Conservation (phyloP, 2,113 vertebrate species). For the Melozone crissalis region DNA sequence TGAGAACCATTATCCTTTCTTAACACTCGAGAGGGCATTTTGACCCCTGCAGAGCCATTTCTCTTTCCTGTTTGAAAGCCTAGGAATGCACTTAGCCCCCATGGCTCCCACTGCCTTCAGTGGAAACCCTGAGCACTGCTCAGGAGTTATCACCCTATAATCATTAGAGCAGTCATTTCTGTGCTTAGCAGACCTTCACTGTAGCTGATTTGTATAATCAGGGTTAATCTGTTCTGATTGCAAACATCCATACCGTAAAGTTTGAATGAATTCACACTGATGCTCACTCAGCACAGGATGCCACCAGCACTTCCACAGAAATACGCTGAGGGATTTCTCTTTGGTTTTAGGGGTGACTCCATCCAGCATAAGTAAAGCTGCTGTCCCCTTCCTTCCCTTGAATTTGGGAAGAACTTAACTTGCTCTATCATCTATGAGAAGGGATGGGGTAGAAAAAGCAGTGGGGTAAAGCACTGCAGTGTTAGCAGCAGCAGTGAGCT, state of each 20-base stretch:
- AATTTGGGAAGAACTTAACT: not conserved
- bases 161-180: slow-evolving; percentile 38
- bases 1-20: not conserved
- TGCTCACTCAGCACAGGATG: not conserved
- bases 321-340: not conserved
- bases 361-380: not conserved
- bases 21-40: not conserved
- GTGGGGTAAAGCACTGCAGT: not conserved
- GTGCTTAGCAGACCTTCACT: slow-evolving; percentile 51
- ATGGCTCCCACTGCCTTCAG: not conserved
- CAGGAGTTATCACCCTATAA: slow-evolving; percentile 33
- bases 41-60: not conserved
- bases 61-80: not conserved
- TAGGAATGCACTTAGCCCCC: not conserved
- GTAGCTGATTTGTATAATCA: slow-evolving; percentile 51
- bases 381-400: not conserved
- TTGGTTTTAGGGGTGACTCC: not conserved
- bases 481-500: not conserved
- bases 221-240: slow-evolving; percentile 52
- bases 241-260: slow-evolving; percentile 14
- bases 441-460: not conserved
- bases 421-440: not conserved
- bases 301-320: not conserved
- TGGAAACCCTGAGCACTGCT: not conserved
- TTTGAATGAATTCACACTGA: not conserved